Evolutionary conservation across 2,797 vertebrate species (phyloP), one percentile per base, ranked within the genome.

Genomic region (Echeneis naucrates): DNA sequence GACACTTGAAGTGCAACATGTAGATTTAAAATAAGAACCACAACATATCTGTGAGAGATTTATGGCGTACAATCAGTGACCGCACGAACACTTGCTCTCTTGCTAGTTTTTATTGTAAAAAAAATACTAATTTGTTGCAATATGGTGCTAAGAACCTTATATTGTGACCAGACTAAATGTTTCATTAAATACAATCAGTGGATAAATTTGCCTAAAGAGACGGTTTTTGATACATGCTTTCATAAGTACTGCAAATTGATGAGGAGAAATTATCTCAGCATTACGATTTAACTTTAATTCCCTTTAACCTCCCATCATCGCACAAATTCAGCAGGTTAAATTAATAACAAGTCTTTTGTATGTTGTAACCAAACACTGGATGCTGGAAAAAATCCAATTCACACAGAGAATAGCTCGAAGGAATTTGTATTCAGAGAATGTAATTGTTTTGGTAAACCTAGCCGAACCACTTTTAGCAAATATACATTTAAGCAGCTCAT

Each of bases 401-500:
- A n/a, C 73, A 63, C 58, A 40, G 3, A 68, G 23, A 63, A 60
- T 33, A 54, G 42, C 50, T 68, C 26, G 8, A 5, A 71, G n/a
- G 4, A 35, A 13, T 69, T 66, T 54, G 71, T 72, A 68, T 72
- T 83, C 69, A 56, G 19, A 0, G 2, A 32, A 32, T 30, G 47
- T 11, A 67, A 68, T 19, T 53, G 52, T 81, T 68, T 26, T 24
- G 50, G 63, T 45, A 42, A 69, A 84, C 64, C 53, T 54, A 77
- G 70, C 40, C 72, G 61, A 84, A 87, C 62, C 23, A 24, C 77
- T 79, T 81, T 82, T 21, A 71, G 60, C 61, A 83, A 81, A 83
- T 74, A 78, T 72, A 80, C 59, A 82, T 83, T 87, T 65, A 63
- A 78, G 57, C 23, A n/a, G 52, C 76, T 85, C 75, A 73, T 86